Evolutionary conservation across 2,797 vertebrate genomes (phyloP), one percentile per base, ranked within the genome.

Genomic region (Kryptopterus vitreolus): DNA sequence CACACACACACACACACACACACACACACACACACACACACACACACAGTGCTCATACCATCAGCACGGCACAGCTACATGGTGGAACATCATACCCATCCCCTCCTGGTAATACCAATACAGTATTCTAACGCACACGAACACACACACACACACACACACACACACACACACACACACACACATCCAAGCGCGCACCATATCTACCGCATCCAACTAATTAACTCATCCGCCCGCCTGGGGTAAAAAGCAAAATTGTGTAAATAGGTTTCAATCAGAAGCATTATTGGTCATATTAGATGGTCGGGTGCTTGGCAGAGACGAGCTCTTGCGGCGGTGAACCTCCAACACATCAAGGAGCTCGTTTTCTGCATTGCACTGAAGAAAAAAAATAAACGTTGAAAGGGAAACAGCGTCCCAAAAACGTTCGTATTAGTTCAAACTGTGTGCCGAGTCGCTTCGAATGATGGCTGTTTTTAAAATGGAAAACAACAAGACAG

Each of bases 231-330:
- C 26, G 50, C 63, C 52, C 48, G 81, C 81, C 85, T 81, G 83
- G 79, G 81, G 81, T 76, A 76, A 82, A 74, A 70, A 46, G 76
- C 72, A 58, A 79, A 82, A 79, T 79, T 79, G 66, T 78, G 77
- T 75, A 84, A 83, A 86, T 81, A 76, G 76, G 82, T 86, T 86
- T 84, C 83, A 84, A 79, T 86, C 85, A 84, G 31, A 80, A 73
- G 65, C 53, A 79, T 84, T 84, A 82, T 84, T 76, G 77, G 81
- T 82, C 75, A 71, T 84, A 82, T 84, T 84, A 78, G 80, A 72
- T 33, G 78, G 20, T 79, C 74, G 52, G 65, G 70, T 78, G 78
- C 81, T 55, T 72, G 76, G 77, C 71, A 76, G 74, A 63, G 66
- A 76, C 57, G 65, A 82, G 82, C 72, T 78, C 74, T 80, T 13